Evolutionary conservation across 2,888 invertebrate species (phyloP).

Genomic region (Atrina japonica): DNA sequence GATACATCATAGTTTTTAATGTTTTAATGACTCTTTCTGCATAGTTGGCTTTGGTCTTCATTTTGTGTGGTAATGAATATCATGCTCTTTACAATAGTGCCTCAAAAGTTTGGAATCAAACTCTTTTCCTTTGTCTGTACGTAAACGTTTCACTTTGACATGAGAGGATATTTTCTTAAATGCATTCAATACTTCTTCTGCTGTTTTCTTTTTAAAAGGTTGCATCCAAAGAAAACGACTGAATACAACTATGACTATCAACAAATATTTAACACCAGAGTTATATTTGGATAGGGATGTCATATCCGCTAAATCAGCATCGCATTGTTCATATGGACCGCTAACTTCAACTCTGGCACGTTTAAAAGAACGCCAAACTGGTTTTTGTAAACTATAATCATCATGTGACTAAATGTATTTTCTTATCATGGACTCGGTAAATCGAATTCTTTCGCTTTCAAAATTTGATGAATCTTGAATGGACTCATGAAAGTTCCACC

Average conservation of each 20-base stretch:
- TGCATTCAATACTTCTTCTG: constrained; percentile 38
- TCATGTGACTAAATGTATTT: constrained; percentile 44
- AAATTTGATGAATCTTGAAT: too few species aligned
- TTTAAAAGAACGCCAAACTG: constrained; percentile 33
- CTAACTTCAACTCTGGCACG: constrained; percentile 37
- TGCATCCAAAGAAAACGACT: constrained; percentile 47
- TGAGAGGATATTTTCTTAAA: constrained; percentile 29
- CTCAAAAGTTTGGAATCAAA: constrained; percentile 32
- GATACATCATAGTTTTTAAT: constrained; percentile 23
- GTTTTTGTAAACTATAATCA: constrained; percentile 42
- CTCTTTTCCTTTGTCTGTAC: constrained; percentile 43
- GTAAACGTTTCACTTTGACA: not conserved
- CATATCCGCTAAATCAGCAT: constrained; percentile 48
- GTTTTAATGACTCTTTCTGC: constrained; percentile 33
- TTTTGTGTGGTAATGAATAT: constrained; percentile 22
- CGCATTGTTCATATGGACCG: constrained; percentile 34
- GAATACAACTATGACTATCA: constrained; percentile 45
- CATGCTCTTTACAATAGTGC: constrained; percentile 21
- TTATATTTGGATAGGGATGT: constrained; percentile 42
- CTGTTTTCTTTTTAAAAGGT: constrained; percentile 37
- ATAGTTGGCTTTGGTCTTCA: constrained; percentile 33
- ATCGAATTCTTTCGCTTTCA: too few species aligned
- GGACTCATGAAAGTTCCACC: too few species aligned
- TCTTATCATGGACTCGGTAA: constrained; percentile 18
- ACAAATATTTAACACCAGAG: constrained; percentile 30